phyloP scores from a whole-genome alignment of 2,797 vertebrate species.

The Diplodus puntazzo region DNA sequence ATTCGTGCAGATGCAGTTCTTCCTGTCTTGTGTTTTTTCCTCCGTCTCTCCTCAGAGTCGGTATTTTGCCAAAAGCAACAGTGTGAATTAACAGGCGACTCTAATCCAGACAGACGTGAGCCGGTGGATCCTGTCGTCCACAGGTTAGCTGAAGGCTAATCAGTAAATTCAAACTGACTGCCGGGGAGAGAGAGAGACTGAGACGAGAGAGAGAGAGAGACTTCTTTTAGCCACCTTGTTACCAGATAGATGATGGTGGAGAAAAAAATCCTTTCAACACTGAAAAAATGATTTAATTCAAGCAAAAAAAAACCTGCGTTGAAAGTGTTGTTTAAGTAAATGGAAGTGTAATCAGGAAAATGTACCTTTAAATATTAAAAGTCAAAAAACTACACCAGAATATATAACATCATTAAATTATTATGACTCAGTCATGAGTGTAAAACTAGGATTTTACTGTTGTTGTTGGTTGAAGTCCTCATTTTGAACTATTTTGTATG shows the following conservation, averaged over 20 bases:
- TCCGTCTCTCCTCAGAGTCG: not conserved
- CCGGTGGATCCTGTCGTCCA: conserved; percentile 51
- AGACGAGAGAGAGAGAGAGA: not conserved
- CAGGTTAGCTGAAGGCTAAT: conserved; percentile 76
- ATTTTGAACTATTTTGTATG: too few species aligned
- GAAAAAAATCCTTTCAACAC: too few species aligned
- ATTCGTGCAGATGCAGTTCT: not conserved
- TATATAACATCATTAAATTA: too few species aligned
- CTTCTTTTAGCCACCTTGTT: conserved; percentile 6
- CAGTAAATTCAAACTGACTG: conserved; percentile 70
- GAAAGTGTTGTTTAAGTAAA: too few species aligned
- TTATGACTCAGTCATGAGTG: too few species aligned
- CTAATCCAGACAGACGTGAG: conserved; percentile 65
- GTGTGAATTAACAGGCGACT: conserved; percentile 46
- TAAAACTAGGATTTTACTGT: too few species aligned
- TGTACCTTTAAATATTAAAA: too few species aligned
- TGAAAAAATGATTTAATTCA: too few species aligned
- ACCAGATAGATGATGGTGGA: not conserved
- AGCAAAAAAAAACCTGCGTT: too few species aligned
- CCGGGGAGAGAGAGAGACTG: not conserved
- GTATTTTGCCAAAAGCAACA: conserved; percentile 58
- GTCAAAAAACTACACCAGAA: too few species aligned
- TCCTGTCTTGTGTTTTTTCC: not conserved
- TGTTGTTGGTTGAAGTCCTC: too few species aligned
- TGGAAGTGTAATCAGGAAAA: too few species aligned